These are phyloP conservation scores for Silurus lanzhouensis DNA, from an alignment of 2,797 vertebrate genomes.

Conservation along the genomic window DNA sequence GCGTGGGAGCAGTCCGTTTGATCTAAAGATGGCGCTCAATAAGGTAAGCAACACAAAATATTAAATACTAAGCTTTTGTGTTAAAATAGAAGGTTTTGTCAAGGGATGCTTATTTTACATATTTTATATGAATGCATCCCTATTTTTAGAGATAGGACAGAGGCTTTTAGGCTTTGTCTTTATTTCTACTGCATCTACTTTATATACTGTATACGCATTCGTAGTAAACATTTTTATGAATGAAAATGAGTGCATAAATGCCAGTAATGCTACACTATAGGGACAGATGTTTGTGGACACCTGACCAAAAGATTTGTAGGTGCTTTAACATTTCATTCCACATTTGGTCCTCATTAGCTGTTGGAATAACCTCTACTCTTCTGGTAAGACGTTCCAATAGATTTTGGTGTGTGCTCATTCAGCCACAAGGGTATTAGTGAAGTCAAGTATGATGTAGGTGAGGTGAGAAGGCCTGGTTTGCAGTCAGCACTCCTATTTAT, in stretches of 20 bases:
- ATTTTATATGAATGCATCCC: neutral
- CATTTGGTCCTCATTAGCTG: no score
- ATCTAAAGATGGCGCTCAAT: slow-evolving; percentile 86
- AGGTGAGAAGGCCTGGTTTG: no score
- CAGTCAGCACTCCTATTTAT: no score
- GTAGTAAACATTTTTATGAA: neutral
- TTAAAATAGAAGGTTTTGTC: neutral
- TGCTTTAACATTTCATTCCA: no score
- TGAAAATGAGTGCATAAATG: neutral
- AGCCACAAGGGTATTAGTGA: no score
- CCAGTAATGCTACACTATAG: no score
- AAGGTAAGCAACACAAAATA: slow-evolving; percentile 70
- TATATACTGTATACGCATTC: neutral
- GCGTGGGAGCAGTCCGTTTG: slow-evolving; percentile 78
- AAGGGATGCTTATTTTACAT: neutral
- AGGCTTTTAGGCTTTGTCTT: neutral
- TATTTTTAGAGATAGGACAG: neutral
- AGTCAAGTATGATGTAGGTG: no score
- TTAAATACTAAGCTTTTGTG: neutral
- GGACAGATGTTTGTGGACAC: no score
- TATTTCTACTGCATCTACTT: neutral
- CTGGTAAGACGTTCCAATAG: no score
- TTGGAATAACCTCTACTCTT: no score
- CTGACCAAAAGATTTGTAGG: no score
- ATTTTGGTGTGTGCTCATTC: no score